Evolutionary conservation across 2,888 invertebrate genomes (phyloP), one percentile per base, ranked within the genome.

Genomic region (Orchesellides sinensis): DNA sequence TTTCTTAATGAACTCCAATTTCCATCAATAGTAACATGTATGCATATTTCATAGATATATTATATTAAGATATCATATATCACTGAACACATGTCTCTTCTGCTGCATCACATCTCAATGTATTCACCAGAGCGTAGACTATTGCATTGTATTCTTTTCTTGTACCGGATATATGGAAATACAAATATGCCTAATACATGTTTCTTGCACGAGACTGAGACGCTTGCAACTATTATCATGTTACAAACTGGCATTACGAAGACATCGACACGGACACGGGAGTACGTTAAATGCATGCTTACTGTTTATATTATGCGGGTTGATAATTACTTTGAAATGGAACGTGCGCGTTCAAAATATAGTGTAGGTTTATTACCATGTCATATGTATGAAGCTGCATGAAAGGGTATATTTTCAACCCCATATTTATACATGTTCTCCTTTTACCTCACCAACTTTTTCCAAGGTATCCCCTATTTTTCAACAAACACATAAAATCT

Each of bases 1-100:
- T 68, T 21, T 45, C n/a, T 68, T 49, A 68, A 68, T 49, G 49
- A 68, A 49, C 27, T 14, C 17, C 25, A 47, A 68, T n/a, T n/a
- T 49, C 35, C 63, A 40, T 21, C 32, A 32, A 40, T 17, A 35
- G 25, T 35, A 17, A 21, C 45, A 49, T 27, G 35, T 27, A 59
- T 29, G 47, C 17, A 59, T 10, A n/a, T n/a, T n/a, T n/a, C n/a
- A n/a, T n/a, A n/a, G n/a, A n/a, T n/a, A 40, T n/a, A 40, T 40
- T 40, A 40, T 40, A n/a, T 8, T 40, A 2, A n/a, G 10, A 8
- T 10, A 10, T 32, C 32, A 32, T 32, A 6, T 32, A 5, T 32
- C 5, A 5, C 10, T 32, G 10, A 40, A 59, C 59, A 59, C 27
- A 27, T 29, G 25, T 27, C n/a, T 27, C 27, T 17, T 47, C 27